Evolutionary conservation across 1,140 invertebrate genomes (phyloP).

Genomic region (Formica exsecta): DNA sequence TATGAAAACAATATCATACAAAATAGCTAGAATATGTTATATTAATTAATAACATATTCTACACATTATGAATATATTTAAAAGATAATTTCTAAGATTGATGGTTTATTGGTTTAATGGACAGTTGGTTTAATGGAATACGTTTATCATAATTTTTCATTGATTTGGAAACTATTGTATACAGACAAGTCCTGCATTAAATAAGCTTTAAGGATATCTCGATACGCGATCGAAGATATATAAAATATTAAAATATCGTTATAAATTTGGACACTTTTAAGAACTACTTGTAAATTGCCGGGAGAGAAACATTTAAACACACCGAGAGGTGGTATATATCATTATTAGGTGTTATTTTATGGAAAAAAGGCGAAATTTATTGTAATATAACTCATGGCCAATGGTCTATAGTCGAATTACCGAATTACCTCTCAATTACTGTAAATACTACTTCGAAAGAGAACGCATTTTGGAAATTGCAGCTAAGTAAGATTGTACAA

Average conservation of each 20-base stretch:
- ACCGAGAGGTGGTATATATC: neutral
- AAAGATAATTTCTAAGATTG: neutral
- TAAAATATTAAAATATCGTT: conserved; percentile 23
- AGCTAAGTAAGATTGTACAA: conserved; percentile 41
- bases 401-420: conserved; percentile 22
- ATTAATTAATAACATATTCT: neutral
- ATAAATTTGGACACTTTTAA: conserved; percentile 32
- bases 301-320: neutral
- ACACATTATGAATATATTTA: neutral
- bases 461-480: conserved; percentile 33
- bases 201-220: conserved; percentile 19
- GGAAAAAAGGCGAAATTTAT: conserved; percentile 7
- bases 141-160: neutral
- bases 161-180: neutral
- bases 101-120: neutral
- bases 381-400: conserved; percentile 20
- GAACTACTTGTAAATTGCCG: conserved; percentile 23
- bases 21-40: neutral
- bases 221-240: neutral
- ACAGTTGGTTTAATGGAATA: too few species aligned
- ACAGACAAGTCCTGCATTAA: neutral
- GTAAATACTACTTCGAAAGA: conserved; percentile 49
- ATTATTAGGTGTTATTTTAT: conserved; percentile 26
- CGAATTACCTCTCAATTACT: conserved; percentile 37
- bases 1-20: neutral